Base-by-base conservation (phyloP, 2,797 vertebrate species). In the Linurgus olivaceus region DNA sequence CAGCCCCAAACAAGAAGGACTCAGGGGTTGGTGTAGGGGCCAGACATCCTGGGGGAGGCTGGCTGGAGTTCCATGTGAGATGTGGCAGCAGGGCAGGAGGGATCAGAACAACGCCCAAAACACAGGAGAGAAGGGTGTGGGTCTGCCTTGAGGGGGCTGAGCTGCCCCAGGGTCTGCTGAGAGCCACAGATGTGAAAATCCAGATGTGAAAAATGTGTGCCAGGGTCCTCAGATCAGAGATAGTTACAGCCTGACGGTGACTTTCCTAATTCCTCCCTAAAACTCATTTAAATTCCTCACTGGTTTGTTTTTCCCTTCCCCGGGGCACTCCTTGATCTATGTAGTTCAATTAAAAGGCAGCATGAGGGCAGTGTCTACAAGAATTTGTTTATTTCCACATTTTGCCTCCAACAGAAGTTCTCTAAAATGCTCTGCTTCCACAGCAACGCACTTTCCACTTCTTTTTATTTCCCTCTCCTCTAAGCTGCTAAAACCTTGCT, bases 301-400 rank as follows among this genome's bases (percentile, higher is more conserved):
- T 21, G 40, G 21, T 70, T 62, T 78, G 72, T 83, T 95, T 93
- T 72, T 54, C 68, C 51, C 78, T 66, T 71, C 40, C 88, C 87
- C 7, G 6, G 62, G 73, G 78, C 84, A 52, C 65, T 91, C 57
- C 81, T 68, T 90, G 89, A 96, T 93, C 89, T 94, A 75, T 97
- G 96, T 81, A 97, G 94, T 96, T 96, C 95, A 96, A 96, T 95
- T 96, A 95, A 89, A 88, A 97, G 89, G 90, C 96, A 95, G 96
- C 94, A 97, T 37, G 96, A 97, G 96, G 96, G 95, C 96, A 97
- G 95, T 93, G 72, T 95, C 95, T 90, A 50, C 96, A 96, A 96
- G 93, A 96, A 83, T 59, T 96, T 95, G 88, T 95, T 96, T 95
- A 93, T 94, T 84, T 67, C 84, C 78, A 38, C 76, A 13, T 72